Base-by-base conservation (phyloP, 64 coral and sea anemone genomes). In the Actinia tenebrosa region DNA sequence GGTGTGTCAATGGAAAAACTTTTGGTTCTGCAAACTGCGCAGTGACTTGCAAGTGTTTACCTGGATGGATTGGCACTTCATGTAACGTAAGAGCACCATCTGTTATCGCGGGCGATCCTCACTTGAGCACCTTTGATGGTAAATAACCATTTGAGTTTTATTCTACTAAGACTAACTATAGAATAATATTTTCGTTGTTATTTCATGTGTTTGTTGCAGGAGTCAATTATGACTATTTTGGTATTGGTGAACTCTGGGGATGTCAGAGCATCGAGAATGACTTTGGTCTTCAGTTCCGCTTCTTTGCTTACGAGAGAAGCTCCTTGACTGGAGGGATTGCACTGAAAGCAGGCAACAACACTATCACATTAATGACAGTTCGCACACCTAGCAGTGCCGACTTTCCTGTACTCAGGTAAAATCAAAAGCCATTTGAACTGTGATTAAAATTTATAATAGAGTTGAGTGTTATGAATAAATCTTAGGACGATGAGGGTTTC, bases 281-380 rank as follows among this genome's bases (percentile, higher is more conserved):
- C 87, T 93, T 93, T 89, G 91, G 91, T 45, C 53, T 89, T 16
- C 91, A 93, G 71, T 89, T 89, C 56, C 80, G 91, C 46, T 93
- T 89, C 87, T 93, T 89, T 80, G 87, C 87, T 11, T 93, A 93
- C 46, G 45, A 93, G 69, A 61, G 87, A 25, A 87, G 87, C 0
- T 93, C 91, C 10, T 78, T 93, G 10, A 93, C 83, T 26, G 91
- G 91, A 30, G 91, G 87, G 14, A 84, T 93, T 53, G 87, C 91
- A 3, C 46, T 47, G 46, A 47, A 47, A 6, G 46, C 46, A 47
- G 46, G 46, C 2, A 47, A 47, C 46, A 47, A 47, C 6, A 47
- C 46, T 6, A 47, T 47, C 6, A 47, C 46, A 47, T 47, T 47
- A 6, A 47, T 47, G 46, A 47, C 46, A 3, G 46, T 47, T 47